phyloP scores from a whole-genome alignment of 1,140 invertebrate species.

The Mesaphorura yosii region DNA sequence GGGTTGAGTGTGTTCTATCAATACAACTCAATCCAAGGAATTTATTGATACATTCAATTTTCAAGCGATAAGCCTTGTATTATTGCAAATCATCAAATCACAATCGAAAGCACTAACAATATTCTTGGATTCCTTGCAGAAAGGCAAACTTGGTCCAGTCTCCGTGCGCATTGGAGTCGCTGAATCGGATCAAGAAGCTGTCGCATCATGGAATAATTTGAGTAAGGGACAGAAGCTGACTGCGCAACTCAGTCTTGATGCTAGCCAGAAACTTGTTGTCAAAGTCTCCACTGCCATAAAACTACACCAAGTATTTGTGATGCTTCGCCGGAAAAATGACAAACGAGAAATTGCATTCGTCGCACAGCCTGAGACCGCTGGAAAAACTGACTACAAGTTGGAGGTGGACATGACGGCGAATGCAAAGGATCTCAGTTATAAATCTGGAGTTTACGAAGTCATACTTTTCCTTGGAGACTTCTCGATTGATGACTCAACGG shows the following conservation, averaged over 20 bases:
- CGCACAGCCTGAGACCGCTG: conserved; percentile 69
- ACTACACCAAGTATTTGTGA: conserved; percentile 87
- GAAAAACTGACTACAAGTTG: conserved; percentile 65
- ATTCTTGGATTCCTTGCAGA: too few relatives aligned
- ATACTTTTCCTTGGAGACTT: conserved; percentile 83
- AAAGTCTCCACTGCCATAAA: conserved; percentile 69
- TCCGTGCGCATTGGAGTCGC: conserved; percentile 75
- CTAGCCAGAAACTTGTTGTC: conserved; percentile 74
- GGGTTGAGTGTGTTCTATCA: too few relatives aligned
- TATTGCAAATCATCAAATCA: too few relatives aligned
- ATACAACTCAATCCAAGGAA: too few relatives aligned
- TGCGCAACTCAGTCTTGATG: conserved; percentile 61
- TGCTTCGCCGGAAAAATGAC: conserved; percentile 51
- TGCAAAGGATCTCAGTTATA: conserved; percentile 64
- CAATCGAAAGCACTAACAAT: too few relatives aligned
- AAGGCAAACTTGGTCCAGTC: conserved; percentile 57
- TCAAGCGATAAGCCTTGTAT: too few relatives aligned
- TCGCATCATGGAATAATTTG: conserved; percentile 21
- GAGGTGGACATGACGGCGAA: conserved; percentile 73
- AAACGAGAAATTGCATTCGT: conserved; percentile 83
- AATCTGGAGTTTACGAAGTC: conserved; percentile 68
- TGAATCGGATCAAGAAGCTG: conserved; percentile 61
- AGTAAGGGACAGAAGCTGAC: conserved; percentile 61
- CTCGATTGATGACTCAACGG: conserved; percentile 73
- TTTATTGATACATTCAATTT: too few relatives aligned